Conservation (phyloP, 2,797 vertebrate genomes). For the Fundulus diaphanus region DNA sequence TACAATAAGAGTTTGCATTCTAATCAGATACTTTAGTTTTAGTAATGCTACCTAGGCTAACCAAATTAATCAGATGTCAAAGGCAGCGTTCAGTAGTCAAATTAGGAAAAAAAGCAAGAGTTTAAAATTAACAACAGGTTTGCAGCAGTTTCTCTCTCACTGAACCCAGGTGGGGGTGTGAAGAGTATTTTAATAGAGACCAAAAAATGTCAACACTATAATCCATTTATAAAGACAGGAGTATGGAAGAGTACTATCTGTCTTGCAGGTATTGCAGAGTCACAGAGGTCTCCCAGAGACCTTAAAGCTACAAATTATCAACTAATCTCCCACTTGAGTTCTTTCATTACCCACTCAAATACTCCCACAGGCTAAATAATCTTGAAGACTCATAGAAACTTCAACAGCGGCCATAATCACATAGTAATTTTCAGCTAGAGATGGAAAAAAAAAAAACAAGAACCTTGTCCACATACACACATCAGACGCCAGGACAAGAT, state of each 20-base stretch:
- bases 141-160: too few relatives aligned
- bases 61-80: not conserved
- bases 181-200: not conserved
- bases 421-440: constrained; percentile 21
- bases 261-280: constrained; percentile 17
- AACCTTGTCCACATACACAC: constrained; percentile 12
- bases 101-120: not conserved
- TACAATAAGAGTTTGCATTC: not conserved
- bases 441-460: constrained; percentile 22
- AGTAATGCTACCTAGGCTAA: not conserved
- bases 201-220: not conserved
- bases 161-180: not conserved
- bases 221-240: constrained; percentile 13
- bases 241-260: not conserved
- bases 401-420: not conserved
- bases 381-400: constrained; percentile 23
- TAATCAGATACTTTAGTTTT: not conserved
- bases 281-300: not conserved
- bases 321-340: constrained; percentile 30
- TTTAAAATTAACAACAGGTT: not conserved
- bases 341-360: constrained; percentile 42
- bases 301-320: constrained; percentile 34
- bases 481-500: not conserved
- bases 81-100: not conserved
- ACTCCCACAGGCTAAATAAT: constrained; percentile 27